phyloP scores from a whole-genome alignment of 2,888 invertebrate species.

The Coleophora deauratella region DNA sequence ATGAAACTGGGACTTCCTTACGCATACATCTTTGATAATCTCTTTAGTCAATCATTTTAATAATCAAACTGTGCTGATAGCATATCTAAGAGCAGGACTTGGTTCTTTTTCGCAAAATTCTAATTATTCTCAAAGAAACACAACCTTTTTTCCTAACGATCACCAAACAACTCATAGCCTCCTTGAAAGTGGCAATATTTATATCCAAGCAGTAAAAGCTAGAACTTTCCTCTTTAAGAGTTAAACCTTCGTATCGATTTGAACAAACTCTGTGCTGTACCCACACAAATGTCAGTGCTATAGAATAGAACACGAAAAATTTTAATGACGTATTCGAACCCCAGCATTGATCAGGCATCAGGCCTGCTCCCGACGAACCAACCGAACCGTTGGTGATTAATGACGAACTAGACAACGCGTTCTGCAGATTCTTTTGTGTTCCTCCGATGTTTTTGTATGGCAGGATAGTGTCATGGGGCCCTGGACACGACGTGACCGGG shows the following conservation, averaged over 20 bases:
- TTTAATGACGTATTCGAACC: slow-evolving; percentile 41
- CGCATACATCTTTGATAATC: no score
- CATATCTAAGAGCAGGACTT: no score
- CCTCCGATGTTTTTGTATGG: slow-evolving; percentile 61
- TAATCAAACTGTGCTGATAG: no score
- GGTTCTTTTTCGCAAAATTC: no score
- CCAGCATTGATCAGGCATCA: slow-evolving; percentile 52
- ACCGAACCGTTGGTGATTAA: slow-evolving; percentile 68
- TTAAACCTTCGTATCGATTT: background rate
- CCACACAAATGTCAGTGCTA: background rate
- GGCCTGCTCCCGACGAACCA: slow-evolving; percentile 53
- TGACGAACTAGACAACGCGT: slow-evolving; percentile 60
- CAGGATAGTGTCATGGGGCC: background rate
- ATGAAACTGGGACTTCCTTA: no score
- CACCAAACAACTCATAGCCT: no score
- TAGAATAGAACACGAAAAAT: slow-evolving; percentile 36
- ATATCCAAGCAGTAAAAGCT: no score
- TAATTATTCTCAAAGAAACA: no score
- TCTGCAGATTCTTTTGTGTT: slow-evolving; percentile 69
- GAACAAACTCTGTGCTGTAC: background rate
- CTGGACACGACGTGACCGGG: slow-evolving; percentile 29
- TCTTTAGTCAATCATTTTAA: no score
- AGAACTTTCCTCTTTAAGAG: no score
- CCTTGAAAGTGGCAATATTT: no score
- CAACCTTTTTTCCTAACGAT: no score